These are phyloP conservation scores for Valencia hispanica DNA, from an alignment of 2,797 vertebrate species.

Conservation along the genomic window DNA sequence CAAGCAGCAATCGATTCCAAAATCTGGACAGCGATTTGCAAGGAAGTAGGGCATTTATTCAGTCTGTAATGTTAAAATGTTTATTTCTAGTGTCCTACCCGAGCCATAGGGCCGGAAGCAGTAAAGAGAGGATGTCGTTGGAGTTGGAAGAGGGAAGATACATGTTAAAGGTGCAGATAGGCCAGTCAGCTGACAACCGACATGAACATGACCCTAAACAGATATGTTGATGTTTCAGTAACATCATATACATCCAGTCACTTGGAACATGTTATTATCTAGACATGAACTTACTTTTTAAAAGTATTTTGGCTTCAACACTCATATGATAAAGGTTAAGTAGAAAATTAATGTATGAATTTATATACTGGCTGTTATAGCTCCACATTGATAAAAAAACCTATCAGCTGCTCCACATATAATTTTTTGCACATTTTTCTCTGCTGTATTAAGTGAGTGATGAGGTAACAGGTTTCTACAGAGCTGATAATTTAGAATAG, in stretches of 20 bases:
- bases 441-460: not conserved
- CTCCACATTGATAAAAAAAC: too few relatives aligned
- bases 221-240: not conserved
- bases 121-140: not conserved
- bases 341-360: not conserved
- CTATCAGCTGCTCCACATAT: too few relatives aligned
- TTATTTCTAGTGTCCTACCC: not conserved
- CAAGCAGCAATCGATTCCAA: not conserved
- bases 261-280: not conserved
- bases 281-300: not conserved
- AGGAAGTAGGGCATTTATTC: not conserved
- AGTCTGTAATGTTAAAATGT: not conserved
- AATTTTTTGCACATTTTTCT: not conserved
- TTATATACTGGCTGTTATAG: not conserved
- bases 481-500: not conserved
- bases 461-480: not conserved
- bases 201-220: not conserved
- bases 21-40: not conserved
- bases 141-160: not conserved
- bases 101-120: not conserved
- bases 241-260: not conserved
- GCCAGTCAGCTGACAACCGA: not conserved
- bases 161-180: not conserved
- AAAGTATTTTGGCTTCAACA: not conserved
- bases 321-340: not conserved